A percentile compares a stretch with the other conserved stretches of the same genome.
These are phyloP conservation scores for Copidosoma floridanum DNA, from an alignment of 1,140 invertebrate species.

Conservation along the genomic window DNA sequence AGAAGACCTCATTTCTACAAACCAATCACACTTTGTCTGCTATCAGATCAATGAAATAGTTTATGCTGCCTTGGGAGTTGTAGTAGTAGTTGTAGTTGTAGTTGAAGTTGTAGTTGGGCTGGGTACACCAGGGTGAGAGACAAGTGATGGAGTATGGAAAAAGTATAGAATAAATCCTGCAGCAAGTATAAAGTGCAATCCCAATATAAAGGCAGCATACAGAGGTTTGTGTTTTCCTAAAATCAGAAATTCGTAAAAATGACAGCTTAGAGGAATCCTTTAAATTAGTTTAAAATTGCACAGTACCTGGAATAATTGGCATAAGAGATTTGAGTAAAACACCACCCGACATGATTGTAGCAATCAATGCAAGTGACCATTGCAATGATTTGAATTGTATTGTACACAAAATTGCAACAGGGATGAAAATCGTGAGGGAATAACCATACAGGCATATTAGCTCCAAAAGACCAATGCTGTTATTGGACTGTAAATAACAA, in stretches of 20 bases:
- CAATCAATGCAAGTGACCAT: conserved; percentile 81
- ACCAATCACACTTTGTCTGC: conserved; percentile 7
- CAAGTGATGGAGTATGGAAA: conserved; percentile 56
- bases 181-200: conserved; percentile 78
- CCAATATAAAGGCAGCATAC: conserved; percentile 66
- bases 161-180: conserved; percentile 82
- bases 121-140: background rate
- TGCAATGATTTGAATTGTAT: conserved; percentile 82
- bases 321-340: conserved; percentile 80
- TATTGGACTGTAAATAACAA: conserved; percentile 59
- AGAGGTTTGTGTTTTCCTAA: conserved; percentile 60
- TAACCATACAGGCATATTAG: conserved; percentile 94
- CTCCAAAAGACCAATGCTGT: conserved; percentile 66
- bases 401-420: conserved; percentile 90
- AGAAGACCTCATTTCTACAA: background rate
- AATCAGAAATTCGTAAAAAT: no score
- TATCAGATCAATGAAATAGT: no score
- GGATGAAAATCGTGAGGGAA: conserved; percentile 90
- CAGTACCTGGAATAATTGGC: conserved; percentile 69
- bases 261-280: no score
- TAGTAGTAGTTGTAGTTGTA: background rate
- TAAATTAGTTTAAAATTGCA: no score
- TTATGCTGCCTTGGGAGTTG: background rate
- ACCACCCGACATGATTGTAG: conserved; percentile 78
- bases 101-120: background rate